Evolutionary conservation across 2,888 invertebrate species (phyloP).

Genomic region (Drosophila macrospina): DNA sequence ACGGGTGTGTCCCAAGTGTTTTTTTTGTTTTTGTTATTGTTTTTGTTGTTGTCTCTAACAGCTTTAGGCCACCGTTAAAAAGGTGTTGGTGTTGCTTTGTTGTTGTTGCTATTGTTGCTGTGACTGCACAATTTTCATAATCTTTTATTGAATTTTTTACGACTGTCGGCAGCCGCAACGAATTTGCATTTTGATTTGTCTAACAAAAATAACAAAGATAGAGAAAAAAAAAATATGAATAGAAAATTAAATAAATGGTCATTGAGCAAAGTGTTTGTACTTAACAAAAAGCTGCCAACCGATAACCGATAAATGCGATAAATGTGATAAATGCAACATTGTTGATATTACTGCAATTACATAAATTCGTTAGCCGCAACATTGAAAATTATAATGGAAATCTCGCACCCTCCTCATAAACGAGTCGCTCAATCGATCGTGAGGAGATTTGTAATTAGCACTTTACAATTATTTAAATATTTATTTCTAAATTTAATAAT

Average conservation of each 20-base stretch:
- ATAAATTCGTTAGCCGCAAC: constrained; percentile 31
- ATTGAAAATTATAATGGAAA: constrained; percentile 30
- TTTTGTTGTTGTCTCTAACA: constrained; percentile 4
- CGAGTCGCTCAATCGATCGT: constrained; percentile 1
- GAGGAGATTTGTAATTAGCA: constrained; percentile 10
- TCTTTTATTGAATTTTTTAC: constrained; percentile 69
- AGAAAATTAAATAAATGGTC: constrained; percentile 59
- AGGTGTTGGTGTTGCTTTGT: constrained; percentile 50
- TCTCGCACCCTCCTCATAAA: constrained; percentile 21
- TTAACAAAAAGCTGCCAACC: constrained; percentile 36
- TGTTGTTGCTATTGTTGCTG: constrained; percentile 24
- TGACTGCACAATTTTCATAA: constrained; percentile 74
- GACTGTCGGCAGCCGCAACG: constrained; percentile 68
- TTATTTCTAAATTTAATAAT: constrained; percentile 9
- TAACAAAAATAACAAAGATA: constrained; percentile 38
- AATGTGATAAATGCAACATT: constrained; percentile 11
- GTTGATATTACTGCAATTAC: constrained; percentile 6
- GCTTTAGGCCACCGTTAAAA: constrained; percentile 33
- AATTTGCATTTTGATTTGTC: constrained; percentile 61
- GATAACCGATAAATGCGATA: constrained; percentile 25
- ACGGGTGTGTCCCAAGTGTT: constrained; percentile 63
- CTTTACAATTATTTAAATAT: constrained; percentile 20
- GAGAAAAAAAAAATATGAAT: constrained; percentile 20
- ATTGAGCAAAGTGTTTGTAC: constrained; percentile 68
- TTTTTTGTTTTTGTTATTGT: background rate